Base-by-base conservation (phyloP, 1,140 invertebrate species). In the Caenorhabditis brenneri region DNA sequence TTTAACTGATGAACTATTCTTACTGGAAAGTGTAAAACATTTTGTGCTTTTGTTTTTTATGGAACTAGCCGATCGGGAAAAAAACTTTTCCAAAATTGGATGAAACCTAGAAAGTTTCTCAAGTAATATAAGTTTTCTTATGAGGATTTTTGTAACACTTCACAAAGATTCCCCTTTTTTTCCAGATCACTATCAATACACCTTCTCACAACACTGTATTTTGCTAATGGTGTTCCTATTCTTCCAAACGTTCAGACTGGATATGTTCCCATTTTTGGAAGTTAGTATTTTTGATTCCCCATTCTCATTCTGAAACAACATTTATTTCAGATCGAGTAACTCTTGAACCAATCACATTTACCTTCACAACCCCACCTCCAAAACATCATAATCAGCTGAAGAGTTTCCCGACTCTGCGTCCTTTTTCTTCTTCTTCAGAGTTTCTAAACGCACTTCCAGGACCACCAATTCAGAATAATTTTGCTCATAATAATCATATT, bases 331-430 rank as follows among this genome's bases (percentile, higher is more conserved):
- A 74, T 24, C 65, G 65, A 74, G 36, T 74, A 74, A 74, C 65
- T 12, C 33, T 74, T 33, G 65, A 74, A 42, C 65, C 65, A 16
- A 74, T 74, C 33, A 74, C 65, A 10, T 74, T 74, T 29, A 74
- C 65, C 1, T 74, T 74, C n/a, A 74, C 65, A 39, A 74, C 65
- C 24, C 65, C 65, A 10, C 65, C 65, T 42, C 65, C 65, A 24
- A 74, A 74, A 74, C 3, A 12, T 6, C n/a, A 42, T 3, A 74
- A 42, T 24, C 22, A 1, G 12, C 29, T 31, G 36, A 74, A 46
- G 33, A 74, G 15, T 15, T 74, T 74, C n/a, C 65, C 65, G 1
- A 74, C 65, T 33, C 12, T 74, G 65, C 42, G 36, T 24, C 65
- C 65, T 7, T 74, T 74, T n/a, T 31, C 65, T 22, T 16, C 36